Evolutionary conservation across 2,113 vertebrate species (phyloP), one percentile per base, ranked within the genome.

Genomic region (Oplegnathus fasciatus): DNA sequence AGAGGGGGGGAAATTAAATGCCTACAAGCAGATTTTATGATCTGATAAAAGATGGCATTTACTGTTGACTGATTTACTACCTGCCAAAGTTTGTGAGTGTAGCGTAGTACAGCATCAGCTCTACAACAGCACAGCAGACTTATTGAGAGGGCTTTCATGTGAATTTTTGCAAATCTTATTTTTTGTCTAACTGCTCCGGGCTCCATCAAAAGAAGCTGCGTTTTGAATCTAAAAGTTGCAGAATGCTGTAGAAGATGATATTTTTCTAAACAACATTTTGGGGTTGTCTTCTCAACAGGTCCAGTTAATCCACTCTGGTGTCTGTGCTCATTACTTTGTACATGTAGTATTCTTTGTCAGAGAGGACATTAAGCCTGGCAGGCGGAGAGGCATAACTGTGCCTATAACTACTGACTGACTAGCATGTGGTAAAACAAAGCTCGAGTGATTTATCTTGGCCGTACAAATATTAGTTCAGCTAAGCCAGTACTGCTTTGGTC

Each of bases 21-120:
- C 90, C 93, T 92, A 93, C 92, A 92, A 95, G 93, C 93, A 91
- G 88, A 92, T 92, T 95, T 95, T 94, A 95, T 94, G 93, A 95
- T 95, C 94, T 94, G 95, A 95, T 96, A 95, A 96, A 96, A 93
- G 92, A 92, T 91, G 90, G 85, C 93, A 93, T 95, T 95, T 95
- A 94, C 90, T 91, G 88, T 93, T 93, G 94, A 94, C 90, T 95
- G 94, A 96, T 95, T 94, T 95, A 95, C 90, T 73, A 86, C 88
- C 93, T 94, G 94, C 86, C 95, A 94, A 88, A 93, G 86, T 93
- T 94, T 91, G 90, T 86, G 92, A 95, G 92, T 86, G 91, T 90
- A 78, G 87, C 90, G 91, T 92, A 92, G 82, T 91, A 89, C 83
- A 82, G 83, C 88, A 68, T 82, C 81, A 74, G 87, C 88, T 89